phyloP scores from a whole-genome alignment of 2,113 vertebrate species.

The Piprites chloris region DNA sequence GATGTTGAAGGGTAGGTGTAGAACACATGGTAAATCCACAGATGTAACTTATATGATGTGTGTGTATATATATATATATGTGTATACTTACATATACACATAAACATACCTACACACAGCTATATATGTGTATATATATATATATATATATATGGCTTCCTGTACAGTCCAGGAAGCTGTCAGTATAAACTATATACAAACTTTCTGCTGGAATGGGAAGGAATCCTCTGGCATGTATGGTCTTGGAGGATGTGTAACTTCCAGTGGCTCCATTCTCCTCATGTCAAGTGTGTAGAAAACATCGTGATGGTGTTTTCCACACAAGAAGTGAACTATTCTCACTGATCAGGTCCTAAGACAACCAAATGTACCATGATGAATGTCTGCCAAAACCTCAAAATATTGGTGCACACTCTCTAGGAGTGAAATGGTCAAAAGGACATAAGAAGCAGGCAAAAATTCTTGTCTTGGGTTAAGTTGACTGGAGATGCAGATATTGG shows the following conservation, averaged over 20 bases:
- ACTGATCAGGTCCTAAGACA: not conserved
- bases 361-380: not conserved
- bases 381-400: not conserved
- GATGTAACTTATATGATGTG: not conserved
- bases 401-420: fast-evolving
- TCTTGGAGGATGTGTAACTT: not conserved
- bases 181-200: not conserved
- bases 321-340: not conserved
- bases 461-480: not conserved
- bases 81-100: not conserved
- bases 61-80: not conserved
- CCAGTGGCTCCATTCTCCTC: not conserved
- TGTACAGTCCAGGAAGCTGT: not conserved
- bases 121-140: not conserved
- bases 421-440: not conserved
- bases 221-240: not conserved
- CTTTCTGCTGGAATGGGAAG: not conserved
- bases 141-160: not conserved
- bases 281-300: not conserved
- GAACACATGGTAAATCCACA: not conserved
- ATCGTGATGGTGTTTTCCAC: not conserved
- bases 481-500: not conserved
- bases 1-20: not conserved
- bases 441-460: not conserved
- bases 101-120: too few relatives aligned